These are phyloP conservation scores for Apteryx owenii DNA, from an alignment of 2,113 vertebrate species.

Conservation along the genomic window DNA sequence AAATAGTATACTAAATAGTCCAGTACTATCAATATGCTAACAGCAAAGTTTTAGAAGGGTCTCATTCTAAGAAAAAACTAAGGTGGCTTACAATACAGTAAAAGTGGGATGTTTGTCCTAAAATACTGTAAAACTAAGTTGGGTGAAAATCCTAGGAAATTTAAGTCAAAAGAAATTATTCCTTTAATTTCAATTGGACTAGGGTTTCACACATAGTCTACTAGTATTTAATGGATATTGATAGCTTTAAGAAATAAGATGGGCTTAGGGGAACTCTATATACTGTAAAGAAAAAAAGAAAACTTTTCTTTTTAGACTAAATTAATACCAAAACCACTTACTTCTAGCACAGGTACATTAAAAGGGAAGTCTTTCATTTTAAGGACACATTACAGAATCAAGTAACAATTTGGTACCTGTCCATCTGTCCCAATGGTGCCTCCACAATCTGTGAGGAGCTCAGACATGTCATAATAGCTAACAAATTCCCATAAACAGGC, in stretches of 20 bases:
- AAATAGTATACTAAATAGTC: background rate
- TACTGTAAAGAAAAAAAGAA: background rate
- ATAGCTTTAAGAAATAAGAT: background rate
- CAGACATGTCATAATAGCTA: conserved; percentile 94
- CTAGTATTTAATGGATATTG: background rate
- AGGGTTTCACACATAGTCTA: background rate
- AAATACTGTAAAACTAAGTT: background rate
- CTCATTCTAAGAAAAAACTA: background rate
- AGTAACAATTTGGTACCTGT: conserved; percentile 77
- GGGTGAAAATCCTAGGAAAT: background rate
- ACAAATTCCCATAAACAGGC: conserved; percentile 94
- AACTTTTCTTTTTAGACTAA: background rate
- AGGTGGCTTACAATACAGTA: background rate
- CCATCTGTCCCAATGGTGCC: conserved; percentile 90
- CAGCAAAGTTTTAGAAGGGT: background rate
- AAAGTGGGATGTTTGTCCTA: background rate
- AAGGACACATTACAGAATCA: background rate
- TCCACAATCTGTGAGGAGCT: conserved; percentile 92
- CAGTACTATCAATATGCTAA: background rate
- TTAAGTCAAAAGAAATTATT: background rate
- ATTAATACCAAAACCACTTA: background rate
- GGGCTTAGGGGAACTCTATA: background rate
- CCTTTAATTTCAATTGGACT: background rate
- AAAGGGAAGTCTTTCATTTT: background rate
- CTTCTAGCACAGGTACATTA: background rate